Evolutionary conservation across 1,140 invertebrate species (phyloP).

Genomic region (Nephila pilipes): DNA sequence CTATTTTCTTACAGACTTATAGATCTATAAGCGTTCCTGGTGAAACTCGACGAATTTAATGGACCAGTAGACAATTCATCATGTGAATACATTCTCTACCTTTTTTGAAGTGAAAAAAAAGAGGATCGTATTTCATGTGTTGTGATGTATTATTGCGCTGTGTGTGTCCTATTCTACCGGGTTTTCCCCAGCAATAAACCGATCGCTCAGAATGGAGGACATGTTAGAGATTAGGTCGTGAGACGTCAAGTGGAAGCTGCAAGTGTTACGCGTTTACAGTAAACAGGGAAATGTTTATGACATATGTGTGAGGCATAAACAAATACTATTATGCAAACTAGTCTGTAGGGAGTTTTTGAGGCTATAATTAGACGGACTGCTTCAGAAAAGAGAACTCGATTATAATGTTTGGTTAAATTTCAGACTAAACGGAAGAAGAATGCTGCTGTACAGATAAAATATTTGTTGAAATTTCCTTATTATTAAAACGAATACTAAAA

Average conservation of each 20-base stretch:
- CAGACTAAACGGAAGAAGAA: no score
- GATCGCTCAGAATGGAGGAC: background rate
- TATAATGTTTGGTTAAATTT: no score
- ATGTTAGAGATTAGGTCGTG: background rate
- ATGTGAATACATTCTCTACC: conserved; percentile 32
- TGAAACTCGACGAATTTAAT: conserved; percentile 70
- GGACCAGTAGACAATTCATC: conserved; percentile 65
- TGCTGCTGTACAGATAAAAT: no score
- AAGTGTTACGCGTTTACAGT: background rate
- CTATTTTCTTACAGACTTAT: conserved; percentile 31
- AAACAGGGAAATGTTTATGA: background rate
- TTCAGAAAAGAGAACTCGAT: no score
- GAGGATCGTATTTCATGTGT: conserved; percentile 54
- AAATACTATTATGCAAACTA: no score
- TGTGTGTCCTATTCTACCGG: conserved; percentile 7
- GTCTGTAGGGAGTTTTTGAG: no score
- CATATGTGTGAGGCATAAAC: no score
- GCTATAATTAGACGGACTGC: no score
- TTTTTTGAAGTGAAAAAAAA: conserved; percentile 19
- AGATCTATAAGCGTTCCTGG: conserved; percentile 55
- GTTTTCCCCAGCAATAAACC: background rate
- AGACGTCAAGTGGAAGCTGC: background rate
- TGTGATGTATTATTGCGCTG: conserved; percentile 53
- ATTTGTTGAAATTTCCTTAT: no score
- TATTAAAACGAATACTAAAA: no score